A percentile compares a stretch with the other conserved stretches of the same genome.
Conservation (phyloP, 2,888 invertebrate species). For the Drosophila demipolita region DNA sequence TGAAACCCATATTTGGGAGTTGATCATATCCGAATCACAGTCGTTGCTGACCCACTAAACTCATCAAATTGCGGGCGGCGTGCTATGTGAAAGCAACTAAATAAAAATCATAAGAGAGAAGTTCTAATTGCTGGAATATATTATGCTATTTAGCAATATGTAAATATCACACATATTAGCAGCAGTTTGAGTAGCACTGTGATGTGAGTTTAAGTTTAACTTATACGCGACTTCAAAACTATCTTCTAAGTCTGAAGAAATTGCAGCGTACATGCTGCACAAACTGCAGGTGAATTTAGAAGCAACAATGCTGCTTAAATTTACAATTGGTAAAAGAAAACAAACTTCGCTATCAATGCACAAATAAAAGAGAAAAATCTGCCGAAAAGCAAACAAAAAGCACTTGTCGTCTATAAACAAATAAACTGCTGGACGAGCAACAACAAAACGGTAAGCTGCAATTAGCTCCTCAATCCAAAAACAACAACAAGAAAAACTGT, state of each 20-base stretch:
- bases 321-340: slow-evolving; percentile 26
- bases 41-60: slow-evolving; percentile 42
- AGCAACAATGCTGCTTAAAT: slow-evolving; percentile 8
- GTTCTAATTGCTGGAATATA: slow-evolving; percentile 58
- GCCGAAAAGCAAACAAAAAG: slow-evolving; percentile 22
- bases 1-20: slow-evolving; percentile 46
- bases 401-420: slow-evolving; percentile 58
- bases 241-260: not conserved
- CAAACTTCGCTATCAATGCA: slow-evolving; percentile 21
- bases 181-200: not conserved
- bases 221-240: not conserved
- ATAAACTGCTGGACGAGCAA: slow-evolving; percentile 13
- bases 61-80: slow-evolving; percentile 21
- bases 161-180: not conserved
- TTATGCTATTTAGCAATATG: slow-evolving; percentile 13
- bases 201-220: not conserved
- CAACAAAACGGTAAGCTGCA: slow-evolving; percentile 43
- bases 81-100: slow-evolving; percentile 61
- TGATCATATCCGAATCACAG: slow-evolving; percentile 28
- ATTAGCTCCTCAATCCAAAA: slow-evolving; percentile 56
- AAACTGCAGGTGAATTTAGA: slow-evolving; percentile 9
- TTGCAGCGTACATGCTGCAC: not conserved
- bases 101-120: slow-evolving; percentile 33
- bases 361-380: slow-evolving; percentile 10
- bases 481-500: slow-evolving; percentile 9